phyloP scores from a whole-genome alignment of 2,797 vertebrate genomes.

The Aphelocoma californica region DNA sequence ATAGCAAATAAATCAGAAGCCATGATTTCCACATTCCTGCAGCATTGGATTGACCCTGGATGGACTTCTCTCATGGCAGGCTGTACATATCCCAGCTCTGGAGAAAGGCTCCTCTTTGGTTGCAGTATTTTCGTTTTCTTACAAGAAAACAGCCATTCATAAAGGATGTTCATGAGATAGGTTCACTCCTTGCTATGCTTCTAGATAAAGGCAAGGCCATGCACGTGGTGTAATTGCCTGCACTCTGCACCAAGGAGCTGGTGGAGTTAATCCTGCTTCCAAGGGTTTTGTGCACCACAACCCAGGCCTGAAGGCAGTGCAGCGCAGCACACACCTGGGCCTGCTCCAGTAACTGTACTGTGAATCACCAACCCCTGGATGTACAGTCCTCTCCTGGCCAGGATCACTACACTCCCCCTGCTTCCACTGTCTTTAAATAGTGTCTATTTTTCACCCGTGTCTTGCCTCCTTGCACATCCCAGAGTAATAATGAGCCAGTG shows the following conservation, averaged over 20 bases:
- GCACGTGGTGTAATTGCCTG: accelerated
- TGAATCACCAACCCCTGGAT: not conserved
- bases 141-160: not conserved
- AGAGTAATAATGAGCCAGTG: not conserved
- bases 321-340: not conserved
- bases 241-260: not conserved
- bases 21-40: accelerated
- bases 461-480: not conserved
- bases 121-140: not conserved
- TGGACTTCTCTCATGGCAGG: not conserved
- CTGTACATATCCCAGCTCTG: not conserved
- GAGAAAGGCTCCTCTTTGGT: not conserved
- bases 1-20: not conserved
- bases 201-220: not conserved
- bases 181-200: not conserved
- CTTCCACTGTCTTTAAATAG: not conserved
- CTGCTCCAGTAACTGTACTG: not conserved
- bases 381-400: not conserved
- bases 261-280: not conserved
- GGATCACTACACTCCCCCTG: not conserved
- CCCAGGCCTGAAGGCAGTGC: not conserved
- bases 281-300: not conserved
- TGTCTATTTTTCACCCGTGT: accelerated
- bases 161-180: not conserved
- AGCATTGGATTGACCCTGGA: not conserved